These are phyloP conservation scores for Oophaga pumilio DNA, from an alignment of 2,113 vertebrate genomes.

Conservation along the genomic window DNA sequence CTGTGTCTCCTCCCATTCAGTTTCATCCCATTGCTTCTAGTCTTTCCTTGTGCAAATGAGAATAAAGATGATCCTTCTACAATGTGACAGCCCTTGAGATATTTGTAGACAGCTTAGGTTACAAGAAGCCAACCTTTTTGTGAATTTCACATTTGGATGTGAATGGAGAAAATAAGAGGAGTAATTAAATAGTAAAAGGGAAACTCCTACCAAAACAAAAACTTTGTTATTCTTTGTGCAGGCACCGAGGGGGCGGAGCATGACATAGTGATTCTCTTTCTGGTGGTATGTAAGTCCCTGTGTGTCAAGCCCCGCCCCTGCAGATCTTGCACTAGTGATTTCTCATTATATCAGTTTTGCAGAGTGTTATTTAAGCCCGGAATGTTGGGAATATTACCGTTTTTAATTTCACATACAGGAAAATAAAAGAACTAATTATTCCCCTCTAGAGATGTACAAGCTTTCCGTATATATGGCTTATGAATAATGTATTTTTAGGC, in stretches of 20 bases:
- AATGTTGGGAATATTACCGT: constrained; percentile 9
- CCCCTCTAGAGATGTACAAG: not conserved
- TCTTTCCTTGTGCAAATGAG: too few species aligned
- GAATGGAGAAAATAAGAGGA: too few species aligned
- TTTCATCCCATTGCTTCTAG: too few species aligned
- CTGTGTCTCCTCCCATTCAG: too few species aligned
- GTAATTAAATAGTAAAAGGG: not conserved
- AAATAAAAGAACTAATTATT: constrained; percentile 8
- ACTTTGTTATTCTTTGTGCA: not conserved
- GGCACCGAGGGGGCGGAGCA: not conserved
- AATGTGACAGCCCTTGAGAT: too few species aligned
- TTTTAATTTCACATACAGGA: constrained; percentile 7
- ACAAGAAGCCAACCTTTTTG: too few species aligned
- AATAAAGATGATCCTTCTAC: too few species aligned
- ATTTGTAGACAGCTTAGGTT: too few species aligned
- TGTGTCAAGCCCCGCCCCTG: not conserved
- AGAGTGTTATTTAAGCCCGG: not conserved
- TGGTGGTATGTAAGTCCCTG: not conserved
- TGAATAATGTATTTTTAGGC: constrained; percentile 2
- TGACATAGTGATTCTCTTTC: not conserved
- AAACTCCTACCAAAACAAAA: not conserved
- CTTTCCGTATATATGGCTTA: not conserved
- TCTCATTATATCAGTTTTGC: not conserved
- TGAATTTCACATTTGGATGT: too few species aligned
- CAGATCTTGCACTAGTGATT: not conserved